Evolutionary conservation across 2,888 invertebrate genomes (phyloP), one percentile per base, ranked within the genome.

Genomic region (Cheilosia variabilis): DNA sequence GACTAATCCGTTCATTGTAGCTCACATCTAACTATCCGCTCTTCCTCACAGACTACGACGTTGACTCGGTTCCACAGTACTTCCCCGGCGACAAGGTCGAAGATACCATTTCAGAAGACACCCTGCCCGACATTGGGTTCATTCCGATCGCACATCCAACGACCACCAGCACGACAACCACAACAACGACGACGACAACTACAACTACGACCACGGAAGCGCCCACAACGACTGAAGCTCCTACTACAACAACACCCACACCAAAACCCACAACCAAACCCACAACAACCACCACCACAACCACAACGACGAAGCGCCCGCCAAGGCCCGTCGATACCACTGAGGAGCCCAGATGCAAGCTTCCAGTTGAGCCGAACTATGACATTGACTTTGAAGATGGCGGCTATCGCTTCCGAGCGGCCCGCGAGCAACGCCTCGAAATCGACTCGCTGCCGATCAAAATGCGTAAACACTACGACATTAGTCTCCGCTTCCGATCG

Each of bases 401-500:
- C 0, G 92, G 91, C 19, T 92, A 91, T 88, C 91, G 90, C 4
- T 93, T 90, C 91, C 90, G 90, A 72, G 92, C 89, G 45, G 94
- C 95, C 0, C 94, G 94, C 24, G 94, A 94, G 83, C 94, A 95
- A 91, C 94, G 97, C 82, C 93, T 96, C 57, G 97, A 97, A 90
- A 97, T 95, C 90, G 92, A 93, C 24, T 93, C 93, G 55, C 90
- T 95, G 76, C 94, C 95, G 0, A 93, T 93, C 1, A 94, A 95
- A 71, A 94, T 95, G 89, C 94, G 94, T 62, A 95, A 94, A 80
- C 90, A 91, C 27, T 96, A 95, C 91, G 96, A 96, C 83, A 95
- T 98, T 87, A 95, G 95, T 15, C 93, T 98, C 10, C 94, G 95
- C 7, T 95, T 99, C 92, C 96, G 96, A 87, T 94, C 94, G 76